Evolutionary conservation across 2,888 invertebrate species (phyloP).

Genomic region (Caenorhabditis sulstoni): DNA sequence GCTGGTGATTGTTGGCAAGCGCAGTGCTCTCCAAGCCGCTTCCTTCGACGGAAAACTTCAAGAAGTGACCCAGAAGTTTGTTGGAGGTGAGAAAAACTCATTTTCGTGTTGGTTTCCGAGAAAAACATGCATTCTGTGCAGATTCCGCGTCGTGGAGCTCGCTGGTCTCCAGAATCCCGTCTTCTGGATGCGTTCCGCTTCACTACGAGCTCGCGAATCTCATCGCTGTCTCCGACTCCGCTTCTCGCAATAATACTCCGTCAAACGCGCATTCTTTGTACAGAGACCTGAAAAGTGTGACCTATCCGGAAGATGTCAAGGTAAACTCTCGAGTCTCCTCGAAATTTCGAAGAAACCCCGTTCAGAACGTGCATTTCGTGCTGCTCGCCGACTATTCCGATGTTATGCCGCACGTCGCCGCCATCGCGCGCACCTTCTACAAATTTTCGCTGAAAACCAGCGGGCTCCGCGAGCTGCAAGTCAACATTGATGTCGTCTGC

Average conservation of each 20-base stretch:
- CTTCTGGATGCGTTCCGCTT: slow-evolving; percentile 66
- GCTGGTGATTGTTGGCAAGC: slow-evolving; percentile 53
- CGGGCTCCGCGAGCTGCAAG: slow-evolving; percentile 18
- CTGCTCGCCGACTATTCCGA: slow-evolving; percentile 83
- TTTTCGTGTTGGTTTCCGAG: neutral
- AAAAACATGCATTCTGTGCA: slow-evolving; percentile 7
- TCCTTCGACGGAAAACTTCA: slow-evolving; percentile 38
- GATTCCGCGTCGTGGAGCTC: slow-evolving; percentile 63
- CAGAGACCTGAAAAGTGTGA: slow-evolving; percentile 62
- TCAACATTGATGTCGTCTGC: slow-evolving; percentile 75
- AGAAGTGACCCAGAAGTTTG: slow-evolving; percentile 22
- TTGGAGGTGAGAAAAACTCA: slow-evolving; percentile 32
- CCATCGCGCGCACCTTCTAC: slow-evolving; percentile 89
- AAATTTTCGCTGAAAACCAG: slow-evolving; percentile 85
- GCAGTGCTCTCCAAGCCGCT: slow-evolving; percentile 28
- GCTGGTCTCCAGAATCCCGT: slow-evolving; percentile 55
- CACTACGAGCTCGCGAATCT: slow-evolving; percentile 73
- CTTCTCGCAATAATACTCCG: slow-evolving; percentile 70
- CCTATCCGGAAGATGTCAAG: slow-evolving; percentile 60
- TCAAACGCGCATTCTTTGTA: slow-evolving; percentile 68
- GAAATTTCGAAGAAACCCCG: too few species aligned
- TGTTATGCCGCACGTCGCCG: slow-evolving; percentile 88
- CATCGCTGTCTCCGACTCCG: slow-evolving; percentile 68
- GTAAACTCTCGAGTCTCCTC: too few species aligned
- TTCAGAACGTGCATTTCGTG: slow-evolving; percentile 70